Evolutionary conservation across 2,888 invertebrate genomes (phyloP).

Genomic region (Busseola fusca): DNA sequence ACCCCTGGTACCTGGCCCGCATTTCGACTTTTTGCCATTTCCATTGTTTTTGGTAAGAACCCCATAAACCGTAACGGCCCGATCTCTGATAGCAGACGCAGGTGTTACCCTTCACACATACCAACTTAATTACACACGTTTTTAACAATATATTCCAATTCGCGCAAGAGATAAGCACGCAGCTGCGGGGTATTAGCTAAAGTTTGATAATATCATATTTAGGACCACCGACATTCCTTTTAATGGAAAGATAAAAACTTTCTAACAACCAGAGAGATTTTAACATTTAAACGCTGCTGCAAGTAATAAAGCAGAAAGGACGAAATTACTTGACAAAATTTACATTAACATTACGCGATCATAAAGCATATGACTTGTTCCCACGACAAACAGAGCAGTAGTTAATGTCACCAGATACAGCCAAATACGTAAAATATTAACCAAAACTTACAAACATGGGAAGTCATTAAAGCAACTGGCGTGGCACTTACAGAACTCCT

Average conservation of each 20-base stretch:
- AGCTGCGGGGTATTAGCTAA: slow-evolving; percentile 81
- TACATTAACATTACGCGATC: slow-evolving; percentile 14
- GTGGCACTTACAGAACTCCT: slow-evolving; percentile 84
- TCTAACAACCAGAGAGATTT: slow-evolving; percentile 48
- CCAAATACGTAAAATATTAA: slow-evolving; percentile 81
- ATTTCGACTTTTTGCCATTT: slow-evolving; percentile 86
- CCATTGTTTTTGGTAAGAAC: slow-evolving; percentile 86
- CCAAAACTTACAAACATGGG: slow-evolving; percentile 85
- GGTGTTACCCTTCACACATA: slow-evolving; percentile 86
- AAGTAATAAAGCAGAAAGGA: slow-evolving; percentile 39
- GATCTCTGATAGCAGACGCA: slow-evolving; percentile 85
- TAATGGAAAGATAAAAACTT: slow-evolving; percentile 69
- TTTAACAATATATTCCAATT: slow-evolving; percentile 82
- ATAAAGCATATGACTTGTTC: slow-evolving; percentile 57
- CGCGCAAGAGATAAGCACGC: slow-evolving; percentile 77
- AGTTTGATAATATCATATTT: slow-evolving; percentile 74
- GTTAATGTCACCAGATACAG: slow-evolving; percentile 75
- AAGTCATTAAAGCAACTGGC: slow-evolving; percentile 87
- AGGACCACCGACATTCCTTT: slow-evolving; percentile 71
- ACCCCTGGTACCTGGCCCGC: slow-evolving; percentile 80
- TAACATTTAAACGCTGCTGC: slow-evolving; percentile 32
- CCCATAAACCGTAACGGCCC: slow-evolving; percentile 85
- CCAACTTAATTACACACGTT: slow-evolving; percentile 84
- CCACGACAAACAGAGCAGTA: slow-evolving; percentile 72
- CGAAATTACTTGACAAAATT: slow-evolving; percentile 24